Base-by-base conservation (phyloP, 2,113 vertebrate species). In the Theristicus caerulescens region DNA sequence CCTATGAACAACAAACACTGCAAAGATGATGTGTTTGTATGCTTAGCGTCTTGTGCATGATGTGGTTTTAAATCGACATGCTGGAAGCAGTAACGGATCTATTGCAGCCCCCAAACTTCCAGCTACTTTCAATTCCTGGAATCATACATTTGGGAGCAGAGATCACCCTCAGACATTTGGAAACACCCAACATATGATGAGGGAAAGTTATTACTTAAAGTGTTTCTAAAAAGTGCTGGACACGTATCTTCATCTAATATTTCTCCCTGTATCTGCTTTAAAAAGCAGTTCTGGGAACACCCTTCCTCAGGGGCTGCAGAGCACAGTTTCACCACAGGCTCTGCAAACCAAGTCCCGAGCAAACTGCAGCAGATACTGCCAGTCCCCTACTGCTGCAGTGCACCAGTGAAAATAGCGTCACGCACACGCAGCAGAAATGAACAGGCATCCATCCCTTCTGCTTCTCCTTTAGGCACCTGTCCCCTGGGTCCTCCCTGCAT, bases 401-500 rank as follows among this genome's bases (percentile, higher is more conserved):
- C 67, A 58, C 54, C 55, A 4, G 27, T 2, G 22, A 38, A 46
- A 49, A 21, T 3, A 49, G 2, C 1, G 0, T 65, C 86, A 10
- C 36, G 18, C 26, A 9, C 1, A 1, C 4, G 31, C 54, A 42
- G 17, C 32, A 81, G 31, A 54, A 73, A 67, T 0, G 6, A 42
- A 27, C 6, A 47, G 47, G 26, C 2, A 0, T 7, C 46, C 51
- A 54, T 31, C 64, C 59, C 58, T 59, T 36, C 66, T 79, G 61
- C 61, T 22, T 0, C n/a, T 65, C 58, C 62, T 64, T 22, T 1
- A 24, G 66, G 22, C 36, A 11, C 29, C 36, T 18, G 32, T 26
- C n/a, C 62, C 40, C 34, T 0, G 1, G 5, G 10, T 21, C 27
- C 42, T 58, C 3, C 18, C 55, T 22, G 31, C 20, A 2, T 3